A percentile compares a stretch with the other conserved stretches of the same genome.
Evolutionary conservation across 1,140 invertebrate genomes (phyloP).

Genomic region (Myzus persicae): DNA sequence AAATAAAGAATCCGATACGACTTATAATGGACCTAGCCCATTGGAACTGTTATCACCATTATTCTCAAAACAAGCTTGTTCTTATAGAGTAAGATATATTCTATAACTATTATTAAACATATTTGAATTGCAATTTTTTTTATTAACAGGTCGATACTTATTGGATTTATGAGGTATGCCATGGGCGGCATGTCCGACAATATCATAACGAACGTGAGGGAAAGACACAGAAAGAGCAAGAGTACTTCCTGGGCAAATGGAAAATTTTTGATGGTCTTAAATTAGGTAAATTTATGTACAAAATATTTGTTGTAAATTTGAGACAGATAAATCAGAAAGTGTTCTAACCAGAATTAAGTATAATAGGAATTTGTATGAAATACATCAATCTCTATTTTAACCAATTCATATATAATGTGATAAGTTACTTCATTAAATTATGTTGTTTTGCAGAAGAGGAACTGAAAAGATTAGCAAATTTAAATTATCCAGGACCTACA

Average conservation of each 20-base stretch:
- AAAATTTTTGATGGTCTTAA: slow-evolving; percentile 61
- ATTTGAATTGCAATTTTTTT: slow-evolving; percentile 25
- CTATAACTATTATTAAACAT: slow-evolving; percentile 13
- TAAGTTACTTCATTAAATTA: background rate
- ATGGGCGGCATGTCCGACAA: slow-evolving; percentile 87
- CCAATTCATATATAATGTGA: background rate
- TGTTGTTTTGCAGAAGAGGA: slow-evolving; percentile 26
- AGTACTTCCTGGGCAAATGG: slow-evolving; percentile 83
- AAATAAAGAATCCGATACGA: slow-evolving; percentile 63
- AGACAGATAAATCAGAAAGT: background rate
- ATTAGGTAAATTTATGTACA: slow-evolving; percentile 32
- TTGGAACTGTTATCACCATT: slow-evolving; percentile 79
- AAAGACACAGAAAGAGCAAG: slow-evolving; percentile 77
- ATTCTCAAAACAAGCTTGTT: slow-evolving; percentile 78
- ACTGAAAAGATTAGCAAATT: slow-evolving; percentile 43
- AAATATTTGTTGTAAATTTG: background rate
- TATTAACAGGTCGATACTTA: slow-evolving; percentile 82
- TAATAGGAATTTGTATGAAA: background rate
- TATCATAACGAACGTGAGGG: slow-evolving; percentile 95
- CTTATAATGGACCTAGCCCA: slow-evolving; percentile 69
- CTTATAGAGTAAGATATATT: slow-evolving; percentile 73
- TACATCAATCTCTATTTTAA: no score
- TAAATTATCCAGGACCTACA: slow-evolving; percentile 53
- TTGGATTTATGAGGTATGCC: slow-evolving; percentile 98
- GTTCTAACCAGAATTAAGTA: no score